Evolutionary conservation across 2,888 invertebrate species (phyloP), one percentile per base, ranked within the genome.

Genomic region (Lamellibrachia columna): DNA sequence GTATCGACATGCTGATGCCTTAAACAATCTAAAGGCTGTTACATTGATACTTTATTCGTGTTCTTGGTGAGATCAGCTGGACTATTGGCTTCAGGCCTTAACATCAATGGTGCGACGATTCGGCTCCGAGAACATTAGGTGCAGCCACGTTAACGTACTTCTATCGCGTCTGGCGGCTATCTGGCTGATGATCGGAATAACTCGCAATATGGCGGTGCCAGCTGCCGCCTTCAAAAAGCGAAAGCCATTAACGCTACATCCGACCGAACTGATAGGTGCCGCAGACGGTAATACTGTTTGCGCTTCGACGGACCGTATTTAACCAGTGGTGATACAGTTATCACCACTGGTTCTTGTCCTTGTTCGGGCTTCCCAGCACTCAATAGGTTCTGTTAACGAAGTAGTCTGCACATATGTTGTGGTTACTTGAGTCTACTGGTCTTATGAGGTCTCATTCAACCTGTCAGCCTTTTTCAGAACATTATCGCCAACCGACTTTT

Each of bases 161-260:
- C 75, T 75, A 75, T 75, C 75, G 75, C 75, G n/a, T 75, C 75
- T 75, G 75, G 75, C n/a, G 15, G 75, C 15, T 75, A 75, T 75
- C 75, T 75, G 15, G 6, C 75, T 75, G 75, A 75, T 75, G n/a
- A 75, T 75, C 75, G 75, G 15, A n/a, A 22, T n/a, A 75, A 75
- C 75, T 75, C 11, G 75, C 22, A 75, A 75, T 75, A 75, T n/a
- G n/a, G 15, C 15, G 75, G 75, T 75, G 22, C 75, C 75, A 75
- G 75, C 75, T 75, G 75, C 75, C 75, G 75, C n/a, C 22, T 75
- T 22, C 75, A 22, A 75, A 75, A 75, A 75, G 75, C 15, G 75
- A 75, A 75, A 22, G 75, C 22, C 75, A 75, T 75, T 75, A 75
- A 75, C 22, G 75, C 75, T 15, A 22, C 75, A 75, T 15, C 75